A percentile compares a stretch with the other conserved stretches of the same genome.
Conservation (phyloP, 2,113 vertebrate species). For the Percina caprodes region DNA sequence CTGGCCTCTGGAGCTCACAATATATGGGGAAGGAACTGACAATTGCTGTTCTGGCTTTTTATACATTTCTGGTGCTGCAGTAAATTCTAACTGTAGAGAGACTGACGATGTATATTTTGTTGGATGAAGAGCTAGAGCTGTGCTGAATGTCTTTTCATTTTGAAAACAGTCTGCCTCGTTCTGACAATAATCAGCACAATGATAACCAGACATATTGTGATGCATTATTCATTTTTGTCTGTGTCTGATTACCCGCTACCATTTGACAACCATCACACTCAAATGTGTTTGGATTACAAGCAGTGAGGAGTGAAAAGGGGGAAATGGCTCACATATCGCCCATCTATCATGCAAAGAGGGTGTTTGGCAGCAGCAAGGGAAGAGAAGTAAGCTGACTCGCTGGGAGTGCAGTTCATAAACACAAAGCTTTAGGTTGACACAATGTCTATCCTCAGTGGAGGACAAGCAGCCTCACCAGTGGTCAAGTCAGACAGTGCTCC, state of each 20-base stretch:
- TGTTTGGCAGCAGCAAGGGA: conserved; percentile 40
- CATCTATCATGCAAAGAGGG: conserved; percentile 71
- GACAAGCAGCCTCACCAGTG: conserved; percentile 57
- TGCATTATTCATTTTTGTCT: conserved; percentile 79
- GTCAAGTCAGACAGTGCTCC: conserved; percentile 57
- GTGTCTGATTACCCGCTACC: conserved; percentile 72
- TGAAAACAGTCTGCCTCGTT: conserved; percentile 51
- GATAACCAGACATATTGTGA: conserved; percentile 72
- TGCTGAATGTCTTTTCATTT: conserved; percentile 56
- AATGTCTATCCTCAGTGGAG: conserved; percentile 50
- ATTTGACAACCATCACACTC: conserved; percentile 79
- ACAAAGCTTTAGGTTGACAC: conserved; percentile 60
- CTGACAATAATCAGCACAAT: conserved; percentile 76
- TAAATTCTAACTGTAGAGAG: not conserved
- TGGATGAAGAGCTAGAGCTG: conserved; percentile 3
- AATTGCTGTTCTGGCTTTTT: conserved; percentile 39
- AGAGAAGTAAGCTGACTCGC: conserved; percentile 49
- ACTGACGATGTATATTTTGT: conserved; percentile 6
- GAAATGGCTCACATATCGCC: conserved; percentile 54
- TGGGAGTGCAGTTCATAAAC: conserved; percentile 63
- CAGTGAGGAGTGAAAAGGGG: conserved; percentile 60
- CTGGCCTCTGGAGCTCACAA: conserved; percentile 42
- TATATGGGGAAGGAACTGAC: conserved; percentile 42
- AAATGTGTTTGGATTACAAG: conserved; percentile 78
- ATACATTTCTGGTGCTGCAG: conserved; percentile 26